A percentile compares a stretch with the other conserved stretches of the same genome.
Conservation (phyloP, 2,113 vertebrate species). For the Clarias batrachus region DNA sequence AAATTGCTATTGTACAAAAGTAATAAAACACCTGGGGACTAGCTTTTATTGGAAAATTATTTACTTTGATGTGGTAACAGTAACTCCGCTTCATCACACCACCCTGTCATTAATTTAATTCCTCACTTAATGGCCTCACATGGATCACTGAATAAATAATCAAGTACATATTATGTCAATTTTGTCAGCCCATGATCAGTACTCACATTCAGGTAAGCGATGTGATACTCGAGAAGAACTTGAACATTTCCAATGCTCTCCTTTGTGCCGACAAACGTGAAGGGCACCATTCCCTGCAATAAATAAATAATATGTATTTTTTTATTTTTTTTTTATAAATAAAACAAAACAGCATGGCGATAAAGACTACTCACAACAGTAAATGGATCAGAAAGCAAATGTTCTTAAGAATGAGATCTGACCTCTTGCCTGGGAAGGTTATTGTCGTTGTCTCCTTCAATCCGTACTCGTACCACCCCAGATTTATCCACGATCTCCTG, state of each 20-base stretch:
- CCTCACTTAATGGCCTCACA: not conserved
- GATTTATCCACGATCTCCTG: slow-evolving; percentile 94
- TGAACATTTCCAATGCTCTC: slow-evolving; percentile 96
- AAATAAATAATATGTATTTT: slow-evolving; percentile 22
- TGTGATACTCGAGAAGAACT: slow-evolving; percentile 95
- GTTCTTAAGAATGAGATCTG: slow-evolving; percentile 47
- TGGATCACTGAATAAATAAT: not conserved
- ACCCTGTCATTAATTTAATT: not conserved
- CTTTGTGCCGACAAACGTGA: slow-evolving; percentile 97
- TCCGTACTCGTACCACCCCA: slow-evolving; percentile 85
- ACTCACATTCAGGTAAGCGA: slow-evolving; percentile 93
- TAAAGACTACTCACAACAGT: not conserved
- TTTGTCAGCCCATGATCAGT: not conserved
- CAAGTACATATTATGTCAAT: not conserved
- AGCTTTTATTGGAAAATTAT: not conserved
- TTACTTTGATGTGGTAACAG: not conserved
- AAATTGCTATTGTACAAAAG: not conserved
- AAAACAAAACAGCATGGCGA: slow-evolving; percentile 3
- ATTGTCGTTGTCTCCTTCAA: slow-evolving; percentile 89
- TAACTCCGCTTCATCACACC: not conserved
- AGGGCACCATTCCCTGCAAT: slow-evolving; percentile 94
- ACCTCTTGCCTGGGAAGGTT: slow-evolving; percentile 86
- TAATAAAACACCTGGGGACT: not conserved
- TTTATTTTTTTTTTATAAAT: not conserved
- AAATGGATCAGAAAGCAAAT: not conserved